These are phyloP conservation scores for Drosophila imparisetae DNA, from an alignment of 2,888 invertebrate genomes.

Conservation along the genomic window DNA sequence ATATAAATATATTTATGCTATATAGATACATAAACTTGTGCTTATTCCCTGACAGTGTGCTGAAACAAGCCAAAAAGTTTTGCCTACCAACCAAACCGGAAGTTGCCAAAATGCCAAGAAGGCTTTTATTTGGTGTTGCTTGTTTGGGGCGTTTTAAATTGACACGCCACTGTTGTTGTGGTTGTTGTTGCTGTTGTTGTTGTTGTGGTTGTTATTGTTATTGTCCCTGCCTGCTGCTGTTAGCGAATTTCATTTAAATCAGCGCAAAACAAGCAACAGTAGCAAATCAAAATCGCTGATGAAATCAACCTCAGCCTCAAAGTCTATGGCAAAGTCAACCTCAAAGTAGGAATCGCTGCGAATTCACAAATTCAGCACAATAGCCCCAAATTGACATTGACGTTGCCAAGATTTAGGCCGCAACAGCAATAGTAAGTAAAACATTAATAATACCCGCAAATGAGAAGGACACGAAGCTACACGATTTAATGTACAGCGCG, in stretches of 20 bases:
- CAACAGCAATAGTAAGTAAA: slow-evolving; percentile 8
- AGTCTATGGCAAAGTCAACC: slow-evolving; percentile 17
- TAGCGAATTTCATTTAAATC: slow-evolving; percentile 57
- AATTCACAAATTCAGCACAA: slow-evolving; percentile 41
- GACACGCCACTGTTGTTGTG: slow-evolving; percentile 17
- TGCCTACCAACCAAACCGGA: slow-evolving; percentile 52
- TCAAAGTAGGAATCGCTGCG: slow-evolving; percentile 8
- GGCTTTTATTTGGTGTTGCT: slow-evolving; percentile 46
- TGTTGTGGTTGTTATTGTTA: slow-evolving; percentile 9
- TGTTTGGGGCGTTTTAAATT: slow-evolving; percentile 17
- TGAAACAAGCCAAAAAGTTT: slow-evolving; percentile 45
- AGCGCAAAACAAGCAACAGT: slow-evolving; percentile 34
- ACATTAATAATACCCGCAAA: slow-evolving; percentile 28
- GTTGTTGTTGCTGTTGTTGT: slow-evolving; percentile 10
- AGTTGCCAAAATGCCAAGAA: slow-evolving; percentile 56
- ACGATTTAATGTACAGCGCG: slow-evolving; percentile 43
- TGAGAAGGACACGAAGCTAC: slow-evolving; percentile 29
- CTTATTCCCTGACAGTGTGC: slow-evolving; percentile 12
- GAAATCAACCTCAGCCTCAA: slow-evolving; percentile 45
- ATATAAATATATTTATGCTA: not conserved
- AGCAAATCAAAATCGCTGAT: slow-evolving; percentile 54
- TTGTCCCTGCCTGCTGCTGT: slow-evolving; percentile 7
- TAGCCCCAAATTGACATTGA: slow-evolving; percentile 47
- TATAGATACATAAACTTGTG: slow-evolving; percentile 27
- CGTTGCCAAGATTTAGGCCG: slow-evolving; percentile 31